Evolutionary conservation across 2,113 vertebrate species (phyloP).

Genomic region (Rhadina sibilatrix): DNA sequence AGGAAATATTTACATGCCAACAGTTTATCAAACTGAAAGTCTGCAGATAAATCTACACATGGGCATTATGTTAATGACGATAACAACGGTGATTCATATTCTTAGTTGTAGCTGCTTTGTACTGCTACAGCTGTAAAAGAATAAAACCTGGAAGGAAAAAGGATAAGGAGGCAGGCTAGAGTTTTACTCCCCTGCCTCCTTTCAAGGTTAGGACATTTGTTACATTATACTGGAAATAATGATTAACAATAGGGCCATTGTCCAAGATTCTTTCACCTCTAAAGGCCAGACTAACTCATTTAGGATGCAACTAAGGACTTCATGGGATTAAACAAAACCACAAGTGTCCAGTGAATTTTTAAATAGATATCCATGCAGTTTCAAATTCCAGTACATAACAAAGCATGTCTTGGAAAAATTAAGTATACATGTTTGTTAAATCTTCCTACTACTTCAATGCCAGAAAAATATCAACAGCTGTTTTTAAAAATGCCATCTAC

Average conservation of each 20-base stretch:
- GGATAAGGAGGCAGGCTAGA: constrained; percentile 13
- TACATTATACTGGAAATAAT: neutral
- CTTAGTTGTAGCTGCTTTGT: constrained; percentile 44
- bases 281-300: neutral
- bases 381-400: neutral
- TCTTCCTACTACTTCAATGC: neutral
- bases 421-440: neutral
- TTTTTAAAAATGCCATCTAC: neutral
- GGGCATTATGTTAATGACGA: constrained; percentile 72
- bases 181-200: constrained; percentile 32
- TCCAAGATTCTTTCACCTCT: constrained; percentile 26
- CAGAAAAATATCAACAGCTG: neutral
- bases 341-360: neutral
- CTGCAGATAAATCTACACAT: constrained; percentile 76
- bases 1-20: constrained; percentile 80
- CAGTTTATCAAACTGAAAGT: constrained; percentile 82
- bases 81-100: constrained; percentile 69
- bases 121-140: constrained; percentile 69
- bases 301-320: neutral
- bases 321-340: neutral
- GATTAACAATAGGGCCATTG: constrained; percentile 24
- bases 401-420: neutral
- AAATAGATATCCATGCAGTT: neutral
- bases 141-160: constrained; percentile 67
- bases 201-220: constrained; percentile 40